Percentiles rank a stretch among this genome's conserved stretches.
Evolutionary conservation across 2,888 invertebrate genomes (phyloP).

Genomic region (Melinaea marsaeus): DNA sequence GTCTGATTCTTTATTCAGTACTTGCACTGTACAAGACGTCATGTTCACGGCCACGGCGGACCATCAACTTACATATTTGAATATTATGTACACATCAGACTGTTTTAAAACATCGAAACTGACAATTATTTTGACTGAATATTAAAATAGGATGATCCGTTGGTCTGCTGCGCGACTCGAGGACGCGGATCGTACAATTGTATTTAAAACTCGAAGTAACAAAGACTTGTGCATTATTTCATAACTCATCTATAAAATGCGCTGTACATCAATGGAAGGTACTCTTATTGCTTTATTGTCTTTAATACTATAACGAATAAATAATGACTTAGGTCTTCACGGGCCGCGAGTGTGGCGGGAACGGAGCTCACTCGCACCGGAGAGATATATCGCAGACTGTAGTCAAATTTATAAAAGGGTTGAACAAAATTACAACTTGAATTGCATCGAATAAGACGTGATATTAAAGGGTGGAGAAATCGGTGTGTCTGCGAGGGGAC

Average conservation of each 20-base stretch:
- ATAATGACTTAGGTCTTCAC: constrained; percentile 1
- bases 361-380: not conserved
- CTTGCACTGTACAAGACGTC: constrained; percentile 34
- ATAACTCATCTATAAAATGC: constrained; percentile 4
- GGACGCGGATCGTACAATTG: too few species aligned
- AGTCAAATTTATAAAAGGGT: not conserved
- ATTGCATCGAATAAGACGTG: not conserved
- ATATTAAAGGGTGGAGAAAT: too few species aligned
- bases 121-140: too few species aligned
- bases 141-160: too few species aligned
- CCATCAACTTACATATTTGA: constrained; percentile 19
- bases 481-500: too few species aligned
- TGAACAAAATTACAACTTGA: too few species aligned
- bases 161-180: too few species aligned
- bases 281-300: constrained; percentile 21
- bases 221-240: not conserved
- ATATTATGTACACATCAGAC: constrained; percentile 39
- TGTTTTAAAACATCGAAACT: constrained; percentile 17
- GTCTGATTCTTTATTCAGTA: constrained; percentile 67
- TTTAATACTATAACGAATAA: constrained; percentile 8
- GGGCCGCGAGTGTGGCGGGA: not conserved
- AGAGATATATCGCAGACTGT: not conserved
- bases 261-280: constrained; percentile 31
- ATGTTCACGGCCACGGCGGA: constrained; percentile 8
- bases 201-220: not conserved